phyloP scores from a whole-genome alignment of 2,888 invertebrate species.

The Holacanthella duospinosa region DNA sequence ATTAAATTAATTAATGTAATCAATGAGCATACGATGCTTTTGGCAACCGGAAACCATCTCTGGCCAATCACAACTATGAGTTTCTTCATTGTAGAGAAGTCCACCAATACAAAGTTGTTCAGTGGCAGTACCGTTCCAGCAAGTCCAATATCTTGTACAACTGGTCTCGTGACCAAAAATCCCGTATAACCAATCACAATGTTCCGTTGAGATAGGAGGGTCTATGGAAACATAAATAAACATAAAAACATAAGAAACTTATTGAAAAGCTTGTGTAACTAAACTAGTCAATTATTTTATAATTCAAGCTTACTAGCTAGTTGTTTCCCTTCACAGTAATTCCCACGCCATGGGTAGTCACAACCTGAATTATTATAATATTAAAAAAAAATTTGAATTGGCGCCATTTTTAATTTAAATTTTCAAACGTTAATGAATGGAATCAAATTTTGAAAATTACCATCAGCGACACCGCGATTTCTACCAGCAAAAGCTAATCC shows the following conservation, averaged over 20 bases:
- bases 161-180: slow-evolving; percentile 89
- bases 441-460: no score
- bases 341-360: slow-evolving; percentile 80
- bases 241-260: neutral
- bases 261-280: neutral
- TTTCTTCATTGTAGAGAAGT: slow-evolving; percentile 76
- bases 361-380: slow-evolving; percentile 44
- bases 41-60: slow-evolving; percentile 87
- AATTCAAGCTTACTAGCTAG: slow-evolving; percentile 54
- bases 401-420: slow-evolving; percentile 42
- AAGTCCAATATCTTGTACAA: slow-evolving; percentile 86
- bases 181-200: slow-evolving; percentile 85
- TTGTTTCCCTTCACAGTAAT: slow-evolving; percentile 73
- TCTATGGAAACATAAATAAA: slow-evolving; percentile 45
- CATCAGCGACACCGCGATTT: slow-evolving; percentile 75
- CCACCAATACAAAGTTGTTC: slow-evolving; percentile 87
- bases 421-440: no score
- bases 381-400: slow-evolving; percentile 4
- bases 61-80: slow-evolving; percentile 88
- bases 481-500: slow-evolving; percentile 81
- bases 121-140: slow-evolving; percentile 87
- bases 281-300: neutral
- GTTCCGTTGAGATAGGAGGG: slow-evolving; percentile 69
- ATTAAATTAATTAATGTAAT: slow-evolving; percentile 8
- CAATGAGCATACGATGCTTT: slow-evolving; percentile 63